Percentiles rank a stretch among this genome's conserved stretches.
Evolutionary conservation across 2,113 vertebrate genomes (phyloP).

Genomic region (Oryzias javanicus): DNA sequence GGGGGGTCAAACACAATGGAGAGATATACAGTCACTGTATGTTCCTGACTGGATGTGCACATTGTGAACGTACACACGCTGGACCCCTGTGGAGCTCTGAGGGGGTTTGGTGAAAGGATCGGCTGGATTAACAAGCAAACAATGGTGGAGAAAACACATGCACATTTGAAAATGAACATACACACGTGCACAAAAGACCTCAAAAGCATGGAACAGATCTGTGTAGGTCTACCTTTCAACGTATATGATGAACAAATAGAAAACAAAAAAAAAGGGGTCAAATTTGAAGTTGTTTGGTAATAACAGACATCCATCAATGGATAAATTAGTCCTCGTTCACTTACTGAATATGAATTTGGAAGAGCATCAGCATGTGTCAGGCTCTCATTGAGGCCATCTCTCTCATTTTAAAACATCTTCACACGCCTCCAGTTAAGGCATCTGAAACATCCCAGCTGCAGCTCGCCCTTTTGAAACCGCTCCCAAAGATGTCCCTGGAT

Average conservation of each 20-base stretch:
- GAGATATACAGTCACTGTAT: constrained; percentile 34
- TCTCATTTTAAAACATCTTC: constrained; percentile 30
- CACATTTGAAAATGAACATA: constrained; percentile 12
- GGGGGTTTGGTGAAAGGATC: constrained; percentile 42
- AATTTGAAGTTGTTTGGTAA: too few species aligned
- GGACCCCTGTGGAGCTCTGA: constrained; percentile 40
- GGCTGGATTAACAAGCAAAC: constrained; percentile 58
- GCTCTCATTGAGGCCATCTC: constrained; percentile 16
- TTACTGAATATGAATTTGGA: constrained; percentile 3
- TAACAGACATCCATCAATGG: background rate
- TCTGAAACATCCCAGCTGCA: constrained; percentile 50
- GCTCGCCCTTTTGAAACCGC: constrained; percentile 42
- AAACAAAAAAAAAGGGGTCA: background rate
- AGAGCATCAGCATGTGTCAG: constrained; percentile 16
- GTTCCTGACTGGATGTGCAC: constrained; percentile 24
- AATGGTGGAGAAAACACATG: constrained; percentile 45
- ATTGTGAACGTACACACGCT: constrained; percentile 15
- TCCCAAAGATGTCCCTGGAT: constrained; percentile 47
- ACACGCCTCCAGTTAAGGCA: constrained; percentile 15
- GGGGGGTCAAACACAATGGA: constrained; percentile 55
- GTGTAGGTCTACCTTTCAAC: constrained; percentile 39
- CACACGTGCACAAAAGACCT: constrained; percentile 3
- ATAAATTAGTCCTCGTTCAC: background rate
- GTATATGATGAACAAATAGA: constrained; percentile 32
- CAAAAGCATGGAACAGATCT: constrained; percentile 4